Conservation (phyloP, 2,888 invertebrate species). For the Zaprionus lineosus region DNA sequence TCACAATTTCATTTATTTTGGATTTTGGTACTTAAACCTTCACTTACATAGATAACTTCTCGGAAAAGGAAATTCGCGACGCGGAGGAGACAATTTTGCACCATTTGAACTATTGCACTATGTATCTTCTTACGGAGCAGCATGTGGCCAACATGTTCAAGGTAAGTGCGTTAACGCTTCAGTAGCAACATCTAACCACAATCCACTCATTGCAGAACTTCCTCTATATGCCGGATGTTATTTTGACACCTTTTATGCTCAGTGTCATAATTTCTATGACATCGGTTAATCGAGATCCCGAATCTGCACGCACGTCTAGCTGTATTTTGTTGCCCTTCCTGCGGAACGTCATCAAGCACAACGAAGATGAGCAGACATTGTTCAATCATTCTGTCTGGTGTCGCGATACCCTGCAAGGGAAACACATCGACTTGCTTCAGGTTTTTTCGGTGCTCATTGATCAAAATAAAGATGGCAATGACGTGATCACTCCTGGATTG, state of each 20-base stretch:
- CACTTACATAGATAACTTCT: slow-evolving; percentile 81
- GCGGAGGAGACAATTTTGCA: slow-evolving; percentile 86
- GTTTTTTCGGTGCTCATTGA: slow-evolving; percentile 81
- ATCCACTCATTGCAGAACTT: slow-evolving; percentile 82
- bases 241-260: slow-evolving; percentile 86
- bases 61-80: slow-evolving; percentile 84
- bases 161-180: slow-evolving; percentile 65
- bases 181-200: neutral
- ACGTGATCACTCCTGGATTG: slow-evolving; percentile 83
- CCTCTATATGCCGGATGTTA: slow-evolving; percentile 84
- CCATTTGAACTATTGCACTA: slow-evolving; percentile 84
- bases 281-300: slow-evolving; percentile 81
- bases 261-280: slow-evolving; percentile 84
- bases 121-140: slow-evolving; percentile 80
- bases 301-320: slow-evolving; percentile 70
- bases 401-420: slow-evolving; percentile 80
- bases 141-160: slow-evolving; percentile 76
- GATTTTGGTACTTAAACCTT: no score
- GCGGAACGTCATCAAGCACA: slow-evolving; percentile 79
- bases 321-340: slow-evolving; percentile 79
- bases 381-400: slow-evolving; percentile 84
- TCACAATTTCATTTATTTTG: no score
- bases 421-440: slow-evolving; percentile 75
- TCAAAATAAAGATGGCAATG: slow-evolving; percentile 82
- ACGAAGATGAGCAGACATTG: slow-evolving; percentile 83